Base-by-base conservation (phyloP, 2,888 invertebrate genomes). In the Tuberolachnus salignus region DNA sequence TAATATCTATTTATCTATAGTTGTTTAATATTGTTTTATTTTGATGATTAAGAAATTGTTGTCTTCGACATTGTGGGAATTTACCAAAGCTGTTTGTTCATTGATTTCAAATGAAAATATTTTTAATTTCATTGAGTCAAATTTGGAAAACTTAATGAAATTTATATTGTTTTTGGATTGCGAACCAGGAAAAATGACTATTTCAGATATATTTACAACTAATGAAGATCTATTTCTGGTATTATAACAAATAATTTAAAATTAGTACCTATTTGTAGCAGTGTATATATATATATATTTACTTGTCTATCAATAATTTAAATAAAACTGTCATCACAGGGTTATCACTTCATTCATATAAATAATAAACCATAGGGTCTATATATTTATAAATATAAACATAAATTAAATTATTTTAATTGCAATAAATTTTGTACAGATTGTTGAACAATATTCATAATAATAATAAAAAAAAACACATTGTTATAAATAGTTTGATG, bases 211-310 rank as follows among this genome's bases (percentile, higher is more conserved):
- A 75, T 75, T 57, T 67, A 67, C 66, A 57, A 26, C 44, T 46
- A 75, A 26, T 57, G 46, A 46, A 46, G 66, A 75, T 14, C 46
- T 67, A 57, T 75, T 75, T 75, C 19, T 46, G 14, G 75, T 75
- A 75, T n/a, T n/a, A 75, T 64, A 46, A 21, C 26, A 49, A 66
- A 66, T 26, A n/a, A 9, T 57, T 55, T 69, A 11, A 55, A 6
- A 14, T 1, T 42, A 55, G 44, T 55, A 23, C 34, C 4, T 55
- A 21, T 55, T 21, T 42, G 11, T 13, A 69, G 26, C 26, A 26
- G 16, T n/a, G 16, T 51, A 13, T 34, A 51, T 16, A 34, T n/a
- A n/a, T 59, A 34, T 23, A 26, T 59, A 6, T 26, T 3, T 26
- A 26, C 26, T 6, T 16, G 19, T 19, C 53, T 9, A 19, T n/a